Base-by-base conservation (phyloP, 2,888 invertebrate species). In the Tanytarsus gracilentus region DNA sequence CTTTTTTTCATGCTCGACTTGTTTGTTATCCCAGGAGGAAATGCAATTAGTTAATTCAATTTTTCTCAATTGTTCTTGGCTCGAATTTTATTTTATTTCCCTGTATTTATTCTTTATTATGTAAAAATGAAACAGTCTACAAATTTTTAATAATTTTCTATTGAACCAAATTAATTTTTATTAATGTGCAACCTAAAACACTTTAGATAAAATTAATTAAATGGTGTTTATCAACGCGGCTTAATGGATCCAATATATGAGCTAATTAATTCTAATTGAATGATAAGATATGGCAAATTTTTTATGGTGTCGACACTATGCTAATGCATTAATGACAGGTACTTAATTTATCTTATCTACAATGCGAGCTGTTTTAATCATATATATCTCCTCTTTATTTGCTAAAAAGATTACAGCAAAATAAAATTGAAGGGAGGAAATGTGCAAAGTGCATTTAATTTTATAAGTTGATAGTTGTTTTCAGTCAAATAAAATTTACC, bases 41-140 rank as follows among this genome's bases (percentile, higher is more conserved):
- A 39, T 58, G 58, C 58, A 58, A 58, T 58, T 58, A 58, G 58
- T 48, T 58, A 58, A 58, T 58, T 58, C 26, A 58, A 58, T 58
- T 58, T 44, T 44, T 44, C 16, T 23, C 21, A 44, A 9, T 44
- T 23, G 8, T n/a, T 44, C 7, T 21, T 21, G 33, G n/a, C 11
- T 33, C 11, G n/a, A 33, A 33, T 33, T 9, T 11, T n/a, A 44
- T 21, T 23, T 29, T 23, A 44, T 58, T 58, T 30, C 16, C 30
- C 30, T 30, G 7, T 30, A 11, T 30, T 30, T 6, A 26, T 49
- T 23, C 23, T 21, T 44, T 9, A 40, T 44, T 18, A 18, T 9
- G 3, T 21, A 7, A 44, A 9, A 18, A 44, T 44, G 44, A 9
- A 18, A 44, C 23, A 18, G 23, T 8, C 16, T 16, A 5, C 16